phyloP scores from a whole-genome alignment of 2,888 invertebrate genomes.

The Cosmia trapezina region DNA sequence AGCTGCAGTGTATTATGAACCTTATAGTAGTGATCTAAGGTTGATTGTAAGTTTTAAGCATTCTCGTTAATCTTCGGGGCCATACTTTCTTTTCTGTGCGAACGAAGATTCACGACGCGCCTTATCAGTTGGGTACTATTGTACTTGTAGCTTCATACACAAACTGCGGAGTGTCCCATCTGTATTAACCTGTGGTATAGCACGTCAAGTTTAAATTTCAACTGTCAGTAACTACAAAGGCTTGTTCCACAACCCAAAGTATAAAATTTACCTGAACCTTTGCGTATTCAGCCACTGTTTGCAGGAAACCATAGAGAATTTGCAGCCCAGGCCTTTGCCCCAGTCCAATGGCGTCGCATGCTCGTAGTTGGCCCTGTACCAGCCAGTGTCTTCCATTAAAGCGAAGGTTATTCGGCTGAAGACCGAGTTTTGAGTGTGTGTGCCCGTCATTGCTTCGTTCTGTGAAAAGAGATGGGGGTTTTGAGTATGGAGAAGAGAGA shows the following conservation, averaged over 20 bases:
- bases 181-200: too few relatives aligned
- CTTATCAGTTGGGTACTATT: too few relatives aligned
- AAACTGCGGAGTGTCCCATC: too few relatives aligned
- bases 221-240: background rate
- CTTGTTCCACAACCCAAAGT: constrained; percentile 22
- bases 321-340: constrained; percentile 97
- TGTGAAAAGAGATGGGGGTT: constrained; percentile 72
- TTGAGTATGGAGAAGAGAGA: background rate
- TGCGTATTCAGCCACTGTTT: constrained; percentile 98
- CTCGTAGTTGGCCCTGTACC: constrained; percentile 97
- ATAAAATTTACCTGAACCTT: constrained; percentile 89
- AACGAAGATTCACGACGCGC: too few relatives aligned
- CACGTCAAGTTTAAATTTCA: too few relatives aligned
- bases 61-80: too few relatives aligned
- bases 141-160: too few relatives aligned
- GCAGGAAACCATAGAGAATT: constrained; percentile 98
- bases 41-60: too few relatives aligned
- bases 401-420: constrained; percentile 98
- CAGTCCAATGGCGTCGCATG: constrained; percentile 97
- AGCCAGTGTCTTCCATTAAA: constrained; percentile 99
- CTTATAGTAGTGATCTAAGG: too few relatives aligned
- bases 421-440: constrained; percentile 99
- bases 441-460: constrained; percentile 99
- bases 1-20: too few relatives aligned
- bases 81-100: too few relatives aligned